Conservation (phyloP, 2,113 vertebrate genomes). For the Herpailurus yagouaroundi region DNA sequence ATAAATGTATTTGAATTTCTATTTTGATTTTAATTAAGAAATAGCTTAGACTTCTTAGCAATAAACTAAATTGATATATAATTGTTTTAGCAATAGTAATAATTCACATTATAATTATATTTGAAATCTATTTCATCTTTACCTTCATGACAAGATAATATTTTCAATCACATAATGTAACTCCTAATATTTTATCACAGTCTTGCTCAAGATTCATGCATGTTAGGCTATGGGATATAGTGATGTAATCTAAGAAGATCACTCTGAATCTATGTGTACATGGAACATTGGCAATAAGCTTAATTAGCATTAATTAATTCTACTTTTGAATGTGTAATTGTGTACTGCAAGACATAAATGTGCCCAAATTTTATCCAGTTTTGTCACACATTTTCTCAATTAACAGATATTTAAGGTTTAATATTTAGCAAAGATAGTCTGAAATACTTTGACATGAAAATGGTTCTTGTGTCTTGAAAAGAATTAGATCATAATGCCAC, state of each 20-base stretch:
- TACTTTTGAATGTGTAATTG: background rate
- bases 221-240: background rate
- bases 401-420: background rate
- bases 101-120: background rate
- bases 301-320: background rate
- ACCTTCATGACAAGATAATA: background rate
- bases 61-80: background rate
- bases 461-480: background rate
- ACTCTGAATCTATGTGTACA: background rate
- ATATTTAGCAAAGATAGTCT: background rate
- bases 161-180: background rate
- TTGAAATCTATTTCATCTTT: constrained; percentile 8
- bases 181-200: background rate
- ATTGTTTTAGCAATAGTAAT: constrained; percentile 3
- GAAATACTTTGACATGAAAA: constrained; percentile 8
- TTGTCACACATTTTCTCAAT: background rate
- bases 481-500: background rate
- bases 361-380: background rate
- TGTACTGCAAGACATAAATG: background rate
- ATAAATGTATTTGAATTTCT: background rate
- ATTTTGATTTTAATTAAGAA: constrained; percentile 38
- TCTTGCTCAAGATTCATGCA: background rate
- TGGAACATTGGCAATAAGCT: background rate
- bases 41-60: background rate
- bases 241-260: background rate